A percentile compares a stretch with the other conserved stretches of the same genome.
phyloP scores from a whole-genome alignment of 2,113 vertebrate genomes.

The Holacanthus passer region DNA sequence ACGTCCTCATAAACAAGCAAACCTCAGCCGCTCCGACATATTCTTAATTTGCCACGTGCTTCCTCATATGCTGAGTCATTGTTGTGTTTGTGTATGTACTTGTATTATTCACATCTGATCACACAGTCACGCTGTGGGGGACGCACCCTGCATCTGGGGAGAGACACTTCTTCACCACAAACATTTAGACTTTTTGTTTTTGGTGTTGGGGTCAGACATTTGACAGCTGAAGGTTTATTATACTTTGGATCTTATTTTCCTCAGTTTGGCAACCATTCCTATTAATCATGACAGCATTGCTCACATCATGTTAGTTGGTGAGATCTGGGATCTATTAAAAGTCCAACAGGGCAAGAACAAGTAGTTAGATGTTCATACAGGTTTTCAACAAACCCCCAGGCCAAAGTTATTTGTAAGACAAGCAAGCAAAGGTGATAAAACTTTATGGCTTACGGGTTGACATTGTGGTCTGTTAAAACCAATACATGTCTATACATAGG shows the following conservation, averaged over 20 bases:
- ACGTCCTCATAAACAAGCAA: neutral
- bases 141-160: slow-evolving; percentile 12
- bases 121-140: slow-evolving; percentile 8
- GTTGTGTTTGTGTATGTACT: neutral
- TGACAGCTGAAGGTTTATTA: neutral
- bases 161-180: neutral
- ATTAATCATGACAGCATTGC: neutral
- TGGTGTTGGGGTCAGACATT: neutral
- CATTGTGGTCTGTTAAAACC: too few relatives aligned
- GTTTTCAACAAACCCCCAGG: neutral
- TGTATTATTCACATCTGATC: slow-evolving; percentile 6
- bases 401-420: neutral
- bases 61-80: slow-evolving; percentile 15
- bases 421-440: neutral
- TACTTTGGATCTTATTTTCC: neutral
- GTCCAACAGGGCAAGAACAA: neutral
- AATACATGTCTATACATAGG: too few relatives aligned
- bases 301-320: neutral
- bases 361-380: neutral
- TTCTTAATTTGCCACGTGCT: neutral
- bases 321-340: neutral
- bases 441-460: too few relatives aligned
- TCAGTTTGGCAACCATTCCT: neutral
- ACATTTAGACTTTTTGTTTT: neutral
- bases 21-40: neutral